Evolutionary conservation across 2,113 vertebrate genomes (phyloP).

Genomic region (Struthio camelus): DNA sequence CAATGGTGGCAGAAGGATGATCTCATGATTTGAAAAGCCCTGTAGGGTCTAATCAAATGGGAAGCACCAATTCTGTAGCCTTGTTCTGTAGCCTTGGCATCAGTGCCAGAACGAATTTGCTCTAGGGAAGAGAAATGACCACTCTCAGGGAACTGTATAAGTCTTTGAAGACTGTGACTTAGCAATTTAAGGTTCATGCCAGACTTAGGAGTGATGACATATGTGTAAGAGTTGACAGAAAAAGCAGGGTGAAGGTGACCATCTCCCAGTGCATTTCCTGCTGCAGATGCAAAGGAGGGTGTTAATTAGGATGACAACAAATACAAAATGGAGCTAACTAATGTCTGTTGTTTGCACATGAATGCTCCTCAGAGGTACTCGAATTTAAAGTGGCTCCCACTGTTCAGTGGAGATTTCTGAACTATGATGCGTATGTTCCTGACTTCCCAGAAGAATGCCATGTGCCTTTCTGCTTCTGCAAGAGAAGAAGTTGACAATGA

Average conservation of each 20-base stretch:
- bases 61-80: accelerated
- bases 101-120: not conserved
- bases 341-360: not conserved
- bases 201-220: not conserved
- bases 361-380: not conserved
- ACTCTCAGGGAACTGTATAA: not conserved
- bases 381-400: not conserved
- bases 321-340: not conserved
- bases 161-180: not conserved
- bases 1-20: not conserved
- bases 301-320: not conserved
- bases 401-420: not conserved
- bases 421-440: accelerated
- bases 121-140: not conserved
- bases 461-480: not conserved
- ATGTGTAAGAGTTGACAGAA: not conserved
- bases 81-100: not conserved
- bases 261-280: not conserved
- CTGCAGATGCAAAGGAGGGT: not conserved
- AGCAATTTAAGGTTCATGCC: not conserved
- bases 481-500: not conserved
- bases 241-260: not conserved
- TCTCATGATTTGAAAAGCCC: not conserved
- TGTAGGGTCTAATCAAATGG: not conserved
- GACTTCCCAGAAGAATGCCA: not conserved